Percentiles rank a stretch among this genome's conserved stretches.
Conservation (phyloP, 1,140 invertebrate genomes). For the Chrysomallon squamiferum region DNA sequence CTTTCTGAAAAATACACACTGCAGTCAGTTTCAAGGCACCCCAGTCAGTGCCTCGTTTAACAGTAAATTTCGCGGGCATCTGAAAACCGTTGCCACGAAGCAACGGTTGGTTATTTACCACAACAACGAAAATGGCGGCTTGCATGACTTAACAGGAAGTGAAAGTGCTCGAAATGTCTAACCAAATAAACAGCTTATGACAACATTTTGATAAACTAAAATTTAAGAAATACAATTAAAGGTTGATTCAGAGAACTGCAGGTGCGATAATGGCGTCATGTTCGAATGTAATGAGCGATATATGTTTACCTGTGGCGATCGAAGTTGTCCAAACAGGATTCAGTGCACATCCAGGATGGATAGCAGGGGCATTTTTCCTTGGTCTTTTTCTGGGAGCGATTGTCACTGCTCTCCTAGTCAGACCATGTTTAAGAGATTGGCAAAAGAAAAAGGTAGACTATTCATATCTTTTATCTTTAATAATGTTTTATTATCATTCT, state of each 20-base stretch:
- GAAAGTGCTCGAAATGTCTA: too few species aligned
- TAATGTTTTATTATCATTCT: too few species aligned
- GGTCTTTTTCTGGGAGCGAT: conserved; percentile 33
- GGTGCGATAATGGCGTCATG: conserved; percentile 3
- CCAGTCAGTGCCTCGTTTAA: background rate
- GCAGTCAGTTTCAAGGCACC: background rate
- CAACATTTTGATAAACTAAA: too few species aligned
- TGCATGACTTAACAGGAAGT: conserved; percentile 6
- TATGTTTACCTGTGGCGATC: conserved; percentile 32
- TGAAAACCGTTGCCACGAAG: conserved; percentile 5
- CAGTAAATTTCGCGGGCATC: background rate
- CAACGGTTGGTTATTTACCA: conserved; percentile 13
- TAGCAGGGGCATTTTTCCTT: conserved; percentile 44
- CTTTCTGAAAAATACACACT: background rate
- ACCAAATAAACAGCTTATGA: too few species aligned
- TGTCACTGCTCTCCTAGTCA: conserved; percentile 27
- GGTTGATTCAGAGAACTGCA: too few species aligned
- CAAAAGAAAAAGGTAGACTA: conserved; percentile 41
- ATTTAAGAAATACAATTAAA: too few species aligned
- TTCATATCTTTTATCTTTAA: too few species aligned
- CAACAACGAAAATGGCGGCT: conserved; percentile 24
- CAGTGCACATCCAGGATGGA: conserved; percentile 30
- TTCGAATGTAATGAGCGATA: background rate
- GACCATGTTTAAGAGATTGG: conserved; percentile 31
- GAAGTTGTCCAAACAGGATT: conserved; percentile 26